These are phyloP conservation scores for Alloplasta piceator DNA, from an alignment of 2,888 invertebrate genomes.

Conservation along the genomic window DNA sequence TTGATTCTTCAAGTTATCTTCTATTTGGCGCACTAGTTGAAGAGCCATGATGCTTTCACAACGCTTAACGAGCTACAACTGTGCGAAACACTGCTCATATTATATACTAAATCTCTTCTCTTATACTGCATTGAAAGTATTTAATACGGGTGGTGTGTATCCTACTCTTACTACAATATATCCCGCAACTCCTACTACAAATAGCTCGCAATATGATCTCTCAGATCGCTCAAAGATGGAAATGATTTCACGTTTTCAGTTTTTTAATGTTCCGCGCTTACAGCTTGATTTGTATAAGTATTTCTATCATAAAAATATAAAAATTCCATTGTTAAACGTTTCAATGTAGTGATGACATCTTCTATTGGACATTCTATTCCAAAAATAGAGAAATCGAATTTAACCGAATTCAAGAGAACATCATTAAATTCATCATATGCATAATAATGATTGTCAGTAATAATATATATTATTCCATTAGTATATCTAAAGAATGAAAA, in stretches of 20 bases:
- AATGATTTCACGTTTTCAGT: not conserved
- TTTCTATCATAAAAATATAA: constrained; percentile 6
- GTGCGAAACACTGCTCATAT: too few relatives aligned
- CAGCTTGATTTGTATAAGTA: not conserved
- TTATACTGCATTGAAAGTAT: too few relatives aligned
- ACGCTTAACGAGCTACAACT: too few relatives aligned
- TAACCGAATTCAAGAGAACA: not conserved
- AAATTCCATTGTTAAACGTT: not conserved
- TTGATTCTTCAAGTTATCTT: too few relatives aligned
- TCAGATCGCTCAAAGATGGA: not conserved
- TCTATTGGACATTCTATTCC: constrained; percentile 6
- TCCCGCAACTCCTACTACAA: too few relatives aligned
- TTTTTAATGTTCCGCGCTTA: too few relatives aligned
- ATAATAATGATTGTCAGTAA: not conserved
- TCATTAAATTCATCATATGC: not conserved
- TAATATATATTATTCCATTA: constrained; percentile 6
- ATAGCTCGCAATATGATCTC: too few relatives aligned
- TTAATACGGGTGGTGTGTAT: too few relatives aligned
- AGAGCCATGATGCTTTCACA: too few relatives aligned
- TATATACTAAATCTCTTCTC: too few relatives aligned
- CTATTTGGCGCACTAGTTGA: too few relatives aligned
- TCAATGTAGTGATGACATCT: not conserved
- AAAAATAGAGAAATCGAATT: constrained; percentile 6
- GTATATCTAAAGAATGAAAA: constrained; percentile 1
- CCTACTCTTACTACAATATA: too few relatives aligned